These are phyloP conservation scores for Philaenus spumarius DNA, from an alignment of 1,140 invertebrate species.

Conservation along the genomic window DNA sequence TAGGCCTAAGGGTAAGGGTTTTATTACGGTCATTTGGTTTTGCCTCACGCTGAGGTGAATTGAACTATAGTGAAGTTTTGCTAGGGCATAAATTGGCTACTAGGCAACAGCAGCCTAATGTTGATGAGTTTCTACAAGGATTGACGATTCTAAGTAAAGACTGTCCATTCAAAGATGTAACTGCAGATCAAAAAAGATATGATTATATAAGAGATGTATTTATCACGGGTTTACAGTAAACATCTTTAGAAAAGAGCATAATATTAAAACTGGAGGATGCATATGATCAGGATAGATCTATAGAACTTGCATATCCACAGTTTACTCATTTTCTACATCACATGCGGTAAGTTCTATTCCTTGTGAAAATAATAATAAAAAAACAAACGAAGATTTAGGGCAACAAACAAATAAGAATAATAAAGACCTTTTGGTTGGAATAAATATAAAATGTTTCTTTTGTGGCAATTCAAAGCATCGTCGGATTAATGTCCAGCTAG, in stretches of 20 bases:
- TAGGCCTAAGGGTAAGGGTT: too few relatives aligned
- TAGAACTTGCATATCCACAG: background rate
- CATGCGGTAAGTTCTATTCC: background rate
- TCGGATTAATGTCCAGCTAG: too few relatives aligned
- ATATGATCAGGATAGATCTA: conserved; percentile 9
- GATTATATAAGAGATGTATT: conserved; percentile 15
- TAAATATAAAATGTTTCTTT: too few relatives aligned
- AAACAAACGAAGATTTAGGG: background rate
- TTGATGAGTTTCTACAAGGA: conserved; percentile 10
- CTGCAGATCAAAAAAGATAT: conserved; percentile 13
- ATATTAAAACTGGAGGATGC: background rate
- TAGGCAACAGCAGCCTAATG: background rate
- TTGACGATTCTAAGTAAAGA: conserved; percentile 13
- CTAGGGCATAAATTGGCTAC: conserved; percentile 3
- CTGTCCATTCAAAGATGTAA: conserved; percentile 13
- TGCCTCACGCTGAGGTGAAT: too few relatives aligned
- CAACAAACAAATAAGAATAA: background rate
- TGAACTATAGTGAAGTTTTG: too few relatives aligned
- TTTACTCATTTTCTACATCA: background rate
- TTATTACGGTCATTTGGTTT: too few relatives aligned
- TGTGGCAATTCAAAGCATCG: too few relatives aligned
- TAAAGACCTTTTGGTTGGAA: too few relatives aligned
- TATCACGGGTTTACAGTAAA: conserved; percentile 7
- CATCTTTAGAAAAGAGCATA: conserved; percentile 6
- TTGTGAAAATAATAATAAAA: background rate